A percentile compares a stretch with the other conserved stretches of the same genome.
Conservation (phyloP, 2,797 vertebrate genomes). For the Sebastiscus tertius region DNA sequence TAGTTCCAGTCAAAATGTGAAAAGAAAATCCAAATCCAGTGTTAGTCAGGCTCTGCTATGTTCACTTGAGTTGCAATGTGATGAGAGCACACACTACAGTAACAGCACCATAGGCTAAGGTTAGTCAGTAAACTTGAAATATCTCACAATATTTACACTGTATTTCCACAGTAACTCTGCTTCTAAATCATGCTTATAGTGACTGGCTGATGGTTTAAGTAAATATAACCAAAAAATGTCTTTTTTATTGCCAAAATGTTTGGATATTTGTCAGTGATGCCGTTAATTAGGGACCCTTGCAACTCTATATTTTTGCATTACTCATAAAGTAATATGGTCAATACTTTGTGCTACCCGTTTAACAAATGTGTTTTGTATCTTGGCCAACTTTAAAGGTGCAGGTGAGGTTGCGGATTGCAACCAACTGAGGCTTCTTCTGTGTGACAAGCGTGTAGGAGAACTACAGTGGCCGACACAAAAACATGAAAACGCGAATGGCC, state of each 20-base stretch:
- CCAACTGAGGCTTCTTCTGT: too few relatives aligned
- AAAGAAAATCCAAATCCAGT: not conserved
- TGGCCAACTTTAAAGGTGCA: not conserved
- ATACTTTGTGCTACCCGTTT: not conserved
- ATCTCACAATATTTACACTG: not conserved
- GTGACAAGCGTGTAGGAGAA: too few relatives aligned
- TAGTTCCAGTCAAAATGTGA: not conserved
- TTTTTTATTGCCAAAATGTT: not conserved
- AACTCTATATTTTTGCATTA: not conserved
- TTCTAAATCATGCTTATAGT: not conserved
- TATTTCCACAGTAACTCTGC: not conserved
- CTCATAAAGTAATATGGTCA: not conserved
- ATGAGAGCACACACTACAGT: not conserved
- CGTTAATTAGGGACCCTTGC: not conserved
- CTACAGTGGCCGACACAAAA: too few relatives aligned
- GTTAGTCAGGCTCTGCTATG: not conserved
- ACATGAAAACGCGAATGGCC: too few relatives aligned
- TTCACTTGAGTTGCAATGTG: not conserved
- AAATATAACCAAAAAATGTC: not conserved
- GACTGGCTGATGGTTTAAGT: not conserved
- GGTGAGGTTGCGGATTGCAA: too few relatives aligned
- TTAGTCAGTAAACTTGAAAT: not conserved
- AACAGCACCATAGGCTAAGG: not conserved
- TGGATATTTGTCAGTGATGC: not conserved
- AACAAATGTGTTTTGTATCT: not conserved